Conservation (phyloP, 2,113 vertebrate genomes). For the Vulpes lagopus region DNA sequence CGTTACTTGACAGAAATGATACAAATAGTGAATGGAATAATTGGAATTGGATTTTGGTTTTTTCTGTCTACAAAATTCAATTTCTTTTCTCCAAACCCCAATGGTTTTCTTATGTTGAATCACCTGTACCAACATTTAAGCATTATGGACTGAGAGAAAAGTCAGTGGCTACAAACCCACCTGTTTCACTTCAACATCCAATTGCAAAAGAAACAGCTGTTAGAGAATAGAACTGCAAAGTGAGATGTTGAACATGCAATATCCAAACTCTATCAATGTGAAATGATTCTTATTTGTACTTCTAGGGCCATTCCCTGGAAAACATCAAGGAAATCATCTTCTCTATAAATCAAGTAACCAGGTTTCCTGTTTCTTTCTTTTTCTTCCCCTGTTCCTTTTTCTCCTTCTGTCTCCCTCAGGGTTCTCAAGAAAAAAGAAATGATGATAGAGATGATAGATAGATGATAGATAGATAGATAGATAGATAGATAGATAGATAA, state of each 20-base stretch:
- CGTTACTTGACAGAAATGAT: not conserved
- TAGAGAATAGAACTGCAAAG: not conserved
- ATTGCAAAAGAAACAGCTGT: not conserved
- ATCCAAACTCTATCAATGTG: not conserved
- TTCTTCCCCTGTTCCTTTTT: not conserved
- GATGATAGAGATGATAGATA: not conserved
- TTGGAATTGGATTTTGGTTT: not conserved
- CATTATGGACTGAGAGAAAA: not conserved
- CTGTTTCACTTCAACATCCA: not conserved
- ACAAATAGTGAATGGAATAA: not conserved
- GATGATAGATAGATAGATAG: not conserved
- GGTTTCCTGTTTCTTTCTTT: not conserved
- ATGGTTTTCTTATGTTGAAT: not conserved
- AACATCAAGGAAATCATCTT: not conserved
- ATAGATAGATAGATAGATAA: not conserved
- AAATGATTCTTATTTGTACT: not conserved
- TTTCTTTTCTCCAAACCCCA: not conserved
- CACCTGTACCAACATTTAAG: not conserved
- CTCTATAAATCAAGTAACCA: not conserved
- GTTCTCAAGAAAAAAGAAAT: not conserved
- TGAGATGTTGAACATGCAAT: not conserved
- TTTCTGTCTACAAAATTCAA: not conserved
- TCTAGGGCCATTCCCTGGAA: not conserved
- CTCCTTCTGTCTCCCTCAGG: too few species aligned
- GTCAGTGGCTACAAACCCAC: not conserved